phyloP scores from a whole-genome alignment of 1,140 invertebrate species.

The Panagrolaimus sp. region DNA sequence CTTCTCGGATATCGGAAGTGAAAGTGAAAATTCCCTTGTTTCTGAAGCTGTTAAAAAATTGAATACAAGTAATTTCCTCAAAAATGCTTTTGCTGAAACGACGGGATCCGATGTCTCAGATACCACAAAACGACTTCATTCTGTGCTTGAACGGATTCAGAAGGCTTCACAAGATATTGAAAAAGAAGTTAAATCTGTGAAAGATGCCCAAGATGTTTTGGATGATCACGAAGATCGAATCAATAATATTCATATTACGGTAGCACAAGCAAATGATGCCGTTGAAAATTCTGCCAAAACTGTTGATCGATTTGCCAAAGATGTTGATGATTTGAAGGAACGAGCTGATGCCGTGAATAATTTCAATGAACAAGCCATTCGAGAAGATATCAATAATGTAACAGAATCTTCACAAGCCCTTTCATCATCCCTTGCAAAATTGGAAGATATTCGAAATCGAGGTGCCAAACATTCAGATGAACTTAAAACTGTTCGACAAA shows the following conservation, averaged over 20 bases:
- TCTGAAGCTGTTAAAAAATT: slow-evolving; percentile 25
- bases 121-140: slow-evolving; percentile 31
- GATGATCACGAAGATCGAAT: slow-evolving; percentile 58
- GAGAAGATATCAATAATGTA: slow-evolving; percentile 48
- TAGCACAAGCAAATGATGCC: slow-evolving; percentile 32
- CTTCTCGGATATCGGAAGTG: slow-evolving; percentile 26
- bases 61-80: slow-evolving; percentile 23
- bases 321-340: slow-evolving; percentile 41
- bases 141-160: slow-evolving; percentile 22
- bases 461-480: slow-evolving; percentile 34
- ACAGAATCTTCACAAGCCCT: slow-evolving; percentile 20
- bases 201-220: slow-evolving; percentile 47
- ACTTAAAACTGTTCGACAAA: slow-evolving; percentile 30
- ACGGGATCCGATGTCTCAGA: slow-evolving; percentile 10
- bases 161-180: slow-evolving; percentile 18
- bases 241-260: slow-evolving; percentile 35
- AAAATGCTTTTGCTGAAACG: slow-evolving; percentile 25
- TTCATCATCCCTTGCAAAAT: slow-evolving; percentile 19
- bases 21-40: slow-evolving; percentile 30
- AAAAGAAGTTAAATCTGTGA: slow-evolving; percentile 17
- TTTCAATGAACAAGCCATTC: slow-evolving; percentile 42
- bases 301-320: slow-evolving; percentile 30
- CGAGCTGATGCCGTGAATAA: slow-evolving; percentile 39
- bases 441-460: slow-evolving; percentile 27
- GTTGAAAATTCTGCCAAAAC: slow-evolving; percentile 34